Evolutionary conservation across 1,140 invertebrate species (phyloP), one percentile per base, ranked within the genome.

Genomic region (Ridgeia piscesae): DNA sequence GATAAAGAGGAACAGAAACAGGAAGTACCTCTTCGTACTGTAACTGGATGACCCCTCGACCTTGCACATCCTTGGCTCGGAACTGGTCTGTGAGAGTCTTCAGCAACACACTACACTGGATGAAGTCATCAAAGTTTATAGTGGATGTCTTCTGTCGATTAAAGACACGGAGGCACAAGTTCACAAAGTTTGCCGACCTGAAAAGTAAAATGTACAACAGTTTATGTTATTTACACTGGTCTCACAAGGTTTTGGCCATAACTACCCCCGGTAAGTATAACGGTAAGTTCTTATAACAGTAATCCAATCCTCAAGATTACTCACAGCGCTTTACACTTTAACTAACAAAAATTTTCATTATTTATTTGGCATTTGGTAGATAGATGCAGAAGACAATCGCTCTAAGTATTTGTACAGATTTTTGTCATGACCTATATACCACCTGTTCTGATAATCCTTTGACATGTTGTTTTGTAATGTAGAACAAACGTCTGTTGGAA

Each of bases 81-180:
- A 96, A 96, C 93, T 95, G 95, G 91, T 96, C 95, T 92, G 96
- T 96, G 34, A 96, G 93, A 31, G 94, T 94, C 93, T 95, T 95
- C 17, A 96, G 94, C 95, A 96, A 96, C 14, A 96, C 96, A 94
- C 95, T 96, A n/a, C 95, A 94, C 93, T 96, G 96, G 89, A 96
- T 96, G 94, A 96, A 96, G 92, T 95, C 95, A 94, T 96, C 96
- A 94, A 96, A 96, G 50, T 96, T 95, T 21, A 96, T 96, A 58
- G 92, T 94, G 34, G 93, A 35, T 21, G 92, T 50, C 89, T 94
- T 94, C 35, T 91, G 33, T 48, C 94, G 93, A 92, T 96, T 95
- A 94, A 96, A 96, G 35, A 94, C 93, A 89, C 94, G 91, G 27
- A 96, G 93, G 1, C 96, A 94, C 91, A 95, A 92, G 35, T 95